Evolutionary conservation across 1,140 invertebrate genomes (phyloP).

Genomic region (Drosophila pruinosa): DNA sequence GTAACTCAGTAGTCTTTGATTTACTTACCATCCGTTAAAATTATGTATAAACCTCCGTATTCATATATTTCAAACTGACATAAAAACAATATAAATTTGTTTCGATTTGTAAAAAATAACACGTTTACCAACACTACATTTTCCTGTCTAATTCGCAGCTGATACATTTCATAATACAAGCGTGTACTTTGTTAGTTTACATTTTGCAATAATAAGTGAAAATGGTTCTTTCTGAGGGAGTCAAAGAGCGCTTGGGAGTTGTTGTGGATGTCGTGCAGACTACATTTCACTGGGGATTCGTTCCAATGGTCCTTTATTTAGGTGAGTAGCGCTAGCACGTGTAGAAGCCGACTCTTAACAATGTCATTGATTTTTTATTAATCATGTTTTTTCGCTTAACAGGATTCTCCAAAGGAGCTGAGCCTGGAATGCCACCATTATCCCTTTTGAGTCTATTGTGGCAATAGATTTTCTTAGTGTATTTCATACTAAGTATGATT

Average conservation of each 20-base stretch:
- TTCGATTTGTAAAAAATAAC: background rate
- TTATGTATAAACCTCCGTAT: background rate
- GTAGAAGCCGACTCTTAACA: constrained; percentile 12
- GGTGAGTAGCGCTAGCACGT: constrained; percentile 83
- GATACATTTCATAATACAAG: constrained; percentile 36
- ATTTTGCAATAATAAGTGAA: constrained; percentile 22
- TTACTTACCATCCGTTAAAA: background rate
- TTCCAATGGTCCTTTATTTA: constrained; percentile 87
- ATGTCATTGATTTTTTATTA: constrained; percentile 16
- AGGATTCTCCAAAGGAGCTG: constrained; percentile 87
- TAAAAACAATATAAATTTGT: background rate
- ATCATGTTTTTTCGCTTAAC: constrained; percentile 14
- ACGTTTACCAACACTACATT: constrained; percentile 35
- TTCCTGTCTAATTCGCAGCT: constrained; percentile 19
- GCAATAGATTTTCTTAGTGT: constrained; percentile 75
- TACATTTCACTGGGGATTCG: constrained; percentile 88
- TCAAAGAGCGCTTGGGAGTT: constrained; percentile 85
- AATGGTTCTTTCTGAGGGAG: constrained; percentile 69
- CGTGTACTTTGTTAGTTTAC: constrained; percentile 7
- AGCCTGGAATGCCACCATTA: constrained; percentile 86
- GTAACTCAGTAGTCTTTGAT: constrained; percentile 6
- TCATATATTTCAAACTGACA: background rate
- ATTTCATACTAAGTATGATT: constrained; percentile 2
- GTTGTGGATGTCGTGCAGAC: constrained; percentile 85
- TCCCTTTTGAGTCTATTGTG: constrained; percentile 84